Conservation (phyloP, 2,113 vertebrate genomes). For the Elachura formosa region DNA sequence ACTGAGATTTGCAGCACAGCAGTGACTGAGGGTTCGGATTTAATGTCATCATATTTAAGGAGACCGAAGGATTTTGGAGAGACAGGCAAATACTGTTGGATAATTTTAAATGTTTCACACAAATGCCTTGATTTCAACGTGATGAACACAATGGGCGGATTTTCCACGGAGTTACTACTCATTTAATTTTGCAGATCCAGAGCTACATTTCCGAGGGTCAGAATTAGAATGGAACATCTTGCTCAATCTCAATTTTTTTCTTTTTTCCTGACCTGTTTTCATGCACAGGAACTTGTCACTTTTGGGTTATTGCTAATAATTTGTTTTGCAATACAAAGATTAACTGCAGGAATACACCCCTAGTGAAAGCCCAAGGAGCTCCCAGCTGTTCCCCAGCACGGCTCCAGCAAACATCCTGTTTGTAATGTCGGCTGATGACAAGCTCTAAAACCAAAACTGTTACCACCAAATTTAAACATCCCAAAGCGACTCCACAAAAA, state of each 20-base stretch:
- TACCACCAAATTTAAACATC: constrained; percentile 56
- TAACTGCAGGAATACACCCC: background rate
- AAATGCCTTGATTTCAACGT: background rate
- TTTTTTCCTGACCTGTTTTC: background rate
- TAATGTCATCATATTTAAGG: background rate
- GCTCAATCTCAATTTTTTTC: background rate
- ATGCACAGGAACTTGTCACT: background rate
- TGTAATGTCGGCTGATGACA: constrained; percentile 19
- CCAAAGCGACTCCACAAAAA: background rate
- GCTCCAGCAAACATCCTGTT: constrained; percentile 54
- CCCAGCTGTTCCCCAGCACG: background rate
- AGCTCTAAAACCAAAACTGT: constrained; percentile 43
- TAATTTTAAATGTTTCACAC: background rate
- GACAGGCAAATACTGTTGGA: background rate
- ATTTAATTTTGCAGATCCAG: background rate
- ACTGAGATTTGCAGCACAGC: background rate
- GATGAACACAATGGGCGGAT: background rate
- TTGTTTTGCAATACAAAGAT: background rate
- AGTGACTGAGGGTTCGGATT: background rate
- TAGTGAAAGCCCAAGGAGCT: background rate
- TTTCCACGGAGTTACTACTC: rapidly evolving
- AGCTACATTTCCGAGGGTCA: rapidly evolving
- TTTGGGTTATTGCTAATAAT: background rate
- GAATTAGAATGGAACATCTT: background rate
- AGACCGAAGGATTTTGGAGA: background rate